These are phyloP conservation scores for Solenopsis fugax DNA, from an alignment of 1,140 invertebrate species.

Conservation along the genomic window DNA sequence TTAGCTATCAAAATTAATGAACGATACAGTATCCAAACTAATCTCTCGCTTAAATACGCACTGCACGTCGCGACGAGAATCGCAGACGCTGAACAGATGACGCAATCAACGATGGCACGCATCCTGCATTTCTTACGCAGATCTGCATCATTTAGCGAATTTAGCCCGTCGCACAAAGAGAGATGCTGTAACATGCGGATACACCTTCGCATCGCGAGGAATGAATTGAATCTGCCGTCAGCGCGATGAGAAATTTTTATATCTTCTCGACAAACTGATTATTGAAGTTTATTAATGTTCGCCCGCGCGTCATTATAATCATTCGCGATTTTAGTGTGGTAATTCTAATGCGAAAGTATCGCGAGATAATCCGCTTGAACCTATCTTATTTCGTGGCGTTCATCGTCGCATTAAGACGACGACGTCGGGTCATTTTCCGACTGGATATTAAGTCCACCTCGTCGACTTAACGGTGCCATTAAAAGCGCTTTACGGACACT, in stretches of 20 bases:
- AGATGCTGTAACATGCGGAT: not conserved
- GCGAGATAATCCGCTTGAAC: constrained; percentile 26
- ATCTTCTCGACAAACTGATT: not conserved
- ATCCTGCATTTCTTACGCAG: not conserved
- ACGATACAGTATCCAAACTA: constrained; percentile 43
- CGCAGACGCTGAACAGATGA: not conserved
- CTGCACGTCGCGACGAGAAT: not conserved
- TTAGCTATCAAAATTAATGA: constrained; percentile 49
- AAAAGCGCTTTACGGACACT: not conserved
- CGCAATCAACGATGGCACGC: constrained; percentile 23
- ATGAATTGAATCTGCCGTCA: not conserved
- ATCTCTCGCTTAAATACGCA: constrained; percentile 30
- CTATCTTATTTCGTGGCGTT: constrained; percentile 10
- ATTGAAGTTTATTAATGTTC: not conserved
- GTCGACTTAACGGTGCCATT: constrained; percentile 46
- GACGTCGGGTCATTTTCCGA: constrained; percentile 8
- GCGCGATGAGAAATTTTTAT: not conserved
- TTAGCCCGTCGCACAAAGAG: not conserved
- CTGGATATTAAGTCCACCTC: constrained; percentile 50
- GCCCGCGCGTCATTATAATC: not conserved
- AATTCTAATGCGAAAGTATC: no score
- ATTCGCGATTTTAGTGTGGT: not conserved
- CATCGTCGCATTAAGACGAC: constrained; percentile 40
- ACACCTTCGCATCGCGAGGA: not conserved
- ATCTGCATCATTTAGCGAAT: not conserved